Evolutionary conservation across 2,888 invertebrate genomes (phyloP), one percentile per base, ranked within the genome.

Genomic region (Ischnus inquisitorius): DNA sequence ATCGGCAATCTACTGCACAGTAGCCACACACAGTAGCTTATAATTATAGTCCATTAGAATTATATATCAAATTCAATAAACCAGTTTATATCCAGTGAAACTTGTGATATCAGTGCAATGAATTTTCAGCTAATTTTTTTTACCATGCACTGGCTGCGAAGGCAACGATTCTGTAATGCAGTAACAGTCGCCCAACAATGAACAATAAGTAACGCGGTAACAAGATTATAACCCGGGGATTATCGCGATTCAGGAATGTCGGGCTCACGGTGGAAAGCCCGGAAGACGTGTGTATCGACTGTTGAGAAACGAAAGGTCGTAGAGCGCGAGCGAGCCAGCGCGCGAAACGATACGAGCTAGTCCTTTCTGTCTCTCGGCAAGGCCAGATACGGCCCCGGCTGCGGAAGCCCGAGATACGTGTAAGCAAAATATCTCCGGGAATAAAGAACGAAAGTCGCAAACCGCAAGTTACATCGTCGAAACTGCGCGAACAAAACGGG

Each of bases 361-460:
- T 25, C 60, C 46, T 8, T 67, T 43, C 68, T 25, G 19, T 60
- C 67, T 77, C 57, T 79, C 62, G 19, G 22, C 57, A 68, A 68
- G n/a, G n/a, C n/a, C n/a, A n/a, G n/a, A n/a, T n/a, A n/a, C 34
- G 14, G 51, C 16, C 48, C 34, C 28, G 68, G 28, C 5, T 16
- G 68, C 16, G n/a, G 8, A 28, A 28, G 34, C 25, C 25, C n/a
- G 67, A 14, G 46, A 68, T 8, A 28, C 48, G 16, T 28, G 14
- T 28, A 68, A 25, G 48, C 1, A 2, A 25, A 14, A 60, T 78
- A 22, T 69, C 62, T 65, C 60, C 76, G 65, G 76, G 80, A 68
- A 83, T 62, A 77, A 67, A 84, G 81, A 85, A 82, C 77, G 83
- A 85, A 87, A 85, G 84, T 85, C 83, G 75, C 85, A 86, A 86